Base-by-base conservation (phyloP, 1,140 invertebrate genomes). In the Aradophagus sp. region DNA sequence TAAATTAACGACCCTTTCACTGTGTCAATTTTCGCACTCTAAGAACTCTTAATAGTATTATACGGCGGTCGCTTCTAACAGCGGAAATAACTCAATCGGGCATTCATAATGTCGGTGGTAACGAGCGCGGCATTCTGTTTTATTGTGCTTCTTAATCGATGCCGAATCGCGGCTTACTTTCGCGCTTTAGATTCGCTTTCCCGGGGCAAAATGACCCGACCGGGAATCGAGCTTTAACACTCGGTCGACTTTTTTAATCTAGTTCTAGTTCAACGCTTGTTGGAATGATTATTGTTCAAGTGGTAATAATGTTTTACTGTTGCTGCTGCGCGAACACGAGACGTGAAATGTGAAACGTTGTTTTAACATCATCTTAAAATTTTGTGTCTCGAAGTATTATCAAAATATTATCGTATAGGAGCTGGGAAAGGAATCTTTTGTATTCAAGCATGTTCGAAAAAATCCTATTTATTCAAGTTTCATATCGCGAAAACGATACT, bases 101-200 rank as follows among this genome's bases (percentile, higher is more conserved):
- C 55, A 66, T 66, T 68, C 42, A 52, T 73, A 69, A 73, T 35
- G 59, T 48, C 53, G 42, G 26, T 16, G 62, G 59, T 73, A 59
- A 73, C 70, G 52, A 63, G 48, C 52, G 31, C 29, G 58, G 53
- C 48, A 32, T 53, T 68, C 55, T 67, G 53, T 59, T 59, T 67
- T 63, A 65, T 66, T 69, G 67, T 63, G 45, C 20, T 50, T 48
- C 61, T 65, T 73, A 68, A 73, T 69, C 59, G 71, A 61, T 61
- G 53, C 17, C 55, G 41, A 59, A 55, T 63, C 47, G 53, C 34
- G 34, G 47, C 48, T 63, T 52, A 65, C 52, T 63, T 58, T 56
- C 17, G 53, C 45, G 5, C 19, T n/a, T n/a, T n/a, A n/a, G 10
- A 8, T 29, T 63, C 35, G 36, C n/a, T 13, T 72, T 66, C 34